Conservation (phyloP, 2,797 vertebrate species). For the Adelosebastes latens region DNA sequence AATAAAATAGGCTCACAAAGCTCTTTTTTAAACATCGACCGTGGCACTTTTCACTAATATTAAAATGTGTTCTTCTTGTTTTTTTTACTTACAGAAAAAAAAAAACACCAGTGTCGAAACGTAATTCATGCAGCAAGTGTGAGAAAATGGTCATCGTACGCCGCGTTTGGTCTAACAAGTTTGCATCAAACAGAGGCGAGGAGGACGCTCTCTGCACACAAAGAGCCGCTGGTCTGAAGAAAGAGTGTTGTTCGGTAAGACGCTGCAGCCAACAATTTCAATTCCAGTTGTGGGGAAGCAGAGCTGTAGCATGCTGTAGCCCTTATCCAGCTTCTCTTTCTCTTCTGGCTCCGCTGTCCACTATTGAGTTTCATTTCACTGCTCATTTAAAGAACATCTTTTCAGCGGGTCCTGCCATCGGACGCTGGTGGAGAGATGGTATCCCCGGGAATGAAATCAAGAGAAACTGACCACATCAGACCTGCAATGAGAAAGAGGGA, state of each 20-base stretch:
- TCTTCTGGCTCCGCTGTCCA: conserved; percentile 11
- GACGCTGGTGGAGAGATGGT: conserved; percentile 1
- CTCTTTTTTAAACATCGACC: conserved; percentile 29
- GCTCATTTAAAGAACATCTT: conserved; percentile 56
- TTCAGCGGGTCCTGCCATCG: conserved; percentile 18
- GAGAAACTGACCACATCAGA: conserved; percentile 45
- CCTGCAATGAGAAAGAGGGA: conserved; percentile 39
- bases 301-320: conserved; percentile 33
- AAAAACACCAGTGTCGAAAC: conserved; percentile 31
- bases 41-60: conserved; percentile 58
- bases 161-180: conserved; percentile 35
- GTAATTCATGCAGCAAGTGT: conserved; percentile 61
- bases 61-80: conserved; percentile 21
- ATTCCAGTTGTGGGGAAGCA: conserved; percentile 40
- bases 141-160: conserved; percentile 31
- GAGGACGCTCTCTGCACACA: conserved; percentile 29
- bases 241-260: not conserved
- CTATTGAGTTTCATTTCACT: conserved; percentile 39
- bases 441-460: conserved; percentile 15
- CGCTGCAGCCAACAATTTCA: conserved; percentile 31
- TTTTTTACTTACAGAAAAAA: conserved; percentile 5
- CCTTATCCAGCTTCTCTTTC: conserved; percentile 30
- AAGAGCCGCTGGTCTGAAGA: conserved; percentile 15
- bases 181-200: conserved; percentile 25
- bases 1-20: conserved; percentile 43